Percentiles rank a stretch among this genome's conserved stretches.
Evolutionary conservation across 2,888 invertebrate genomes (phyloP).

Genomic region (Heterodera filipjevi): DNA sequence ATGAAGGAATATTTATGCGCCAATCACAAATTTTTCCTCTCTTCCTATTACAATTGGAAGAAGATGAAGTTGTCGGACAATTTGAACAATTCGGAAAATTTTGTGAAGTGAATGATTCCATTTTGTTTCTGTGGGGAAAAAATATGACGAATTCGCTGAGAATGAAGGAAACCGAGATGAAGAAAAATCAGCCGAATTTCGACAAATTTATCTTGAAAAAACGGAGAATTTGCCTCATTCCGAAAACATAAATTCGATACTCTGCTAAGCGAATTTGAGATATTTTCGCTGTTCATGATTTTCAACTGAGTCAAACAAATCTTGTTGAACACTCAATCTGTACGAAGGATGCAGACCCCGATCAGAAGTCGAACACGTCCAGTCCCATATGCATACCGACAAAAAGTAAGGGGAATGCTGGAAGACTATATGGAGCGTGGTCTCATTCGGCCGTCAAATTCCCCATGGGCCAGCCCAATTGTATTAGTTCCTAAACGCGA

Average conservation of each 20-base stretch:
- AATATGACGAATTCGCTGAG: too few species aligned
- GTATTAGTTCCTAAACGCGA: slow-evolving; percentile 65
- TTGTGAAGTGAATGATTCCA: too few species aligned
- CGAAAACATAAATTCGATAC: background rate
- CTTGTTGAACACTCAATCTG: slow-evolving; percentile 28
- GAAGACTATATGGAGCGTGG: slow-evolving; percentile 29
- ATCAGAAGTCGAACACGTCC: slow-evolving; percentile 28
- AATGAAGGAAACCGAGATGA: background rate
- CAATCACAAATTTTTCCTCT: background rate
- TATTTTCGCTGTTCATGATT: slow-evolving; percentile 35
- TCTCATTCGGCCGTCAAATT: slow-evolving; percentile 49
- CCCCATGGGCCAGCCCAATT: slow-evolving; percentile 65
- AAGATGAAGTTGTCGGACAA: background rate
- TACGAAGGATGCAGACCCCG: slow-evolving; percentile 25
- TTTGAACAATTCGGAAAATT: background rate
- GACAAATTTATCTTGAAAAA: background rate
- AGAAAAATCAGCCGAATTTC: too few species aligned
- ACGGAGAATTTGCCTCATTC: background rate
- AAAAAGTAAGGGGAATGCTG: slow-evolving; percentile 29
- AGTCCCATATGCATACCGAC: slow-evolving; percentile 28
- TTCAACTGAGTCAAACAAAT: slow-evolving; percentile 23
- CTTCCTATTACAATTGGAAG: background rate
- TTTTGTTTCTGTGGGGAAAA: too few species aligned
- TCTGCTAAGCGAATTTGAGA: background rate
- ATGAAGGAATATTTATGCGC: background rate